Conservation (phyloP, 2,113 vertebrate genomes). For the Desmodus rotundus region DNA sequence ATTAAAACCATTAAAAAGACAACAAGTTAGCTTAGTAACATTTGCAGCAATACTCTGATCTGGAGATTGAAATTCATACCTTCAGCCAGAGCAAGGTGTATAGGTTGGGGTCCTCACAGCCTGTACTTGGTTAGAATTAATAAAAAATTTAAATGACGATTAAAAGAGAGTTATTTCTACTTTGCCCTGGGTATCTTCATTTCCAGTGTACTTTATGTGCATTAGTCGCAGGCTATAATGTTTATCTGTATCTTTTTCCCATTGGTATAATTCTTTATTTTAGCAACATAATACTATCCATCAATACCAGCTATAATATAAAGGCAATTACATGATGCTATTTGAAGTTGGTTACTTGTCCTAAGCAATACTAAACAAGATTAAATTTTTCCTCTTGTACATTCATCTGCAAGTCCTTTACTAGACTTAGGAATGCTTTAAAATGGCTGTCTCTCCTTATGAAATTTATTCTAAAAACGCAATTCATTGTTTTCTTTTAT, state of each 20-base stretch:
- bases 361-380: background rate
- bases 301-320: background rate
- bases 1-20: constrained; percentile 32
- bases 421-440: background rate
- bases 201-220: background rate
- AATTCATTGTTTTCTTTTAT: constrained; percentile 49
- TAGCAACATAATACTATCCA: background rate
- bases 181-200: background rate
- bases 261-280: background rate
- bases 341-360: constrained; percentile 32
- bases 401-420: background rate
- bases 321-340: background rate
- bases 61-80: background rate
- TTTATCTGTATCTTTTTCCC: background rate
- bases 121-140: background rate
- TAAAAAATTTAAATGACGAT: background rate
- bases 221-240: background rate
- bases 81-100: background rate
- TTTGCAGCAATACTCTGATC: background rate
- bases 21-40: background rate
- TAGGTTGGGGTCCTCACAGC: background rate
- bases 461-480: constrained; percentile 45
- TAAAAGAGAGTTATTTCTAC: background rate
- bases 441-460: constrained; percentile 16
- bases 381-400: background rate